Conservation (phyloP, 2,888 invertebrate species). For the Tetragonisca angustula region DNA sequence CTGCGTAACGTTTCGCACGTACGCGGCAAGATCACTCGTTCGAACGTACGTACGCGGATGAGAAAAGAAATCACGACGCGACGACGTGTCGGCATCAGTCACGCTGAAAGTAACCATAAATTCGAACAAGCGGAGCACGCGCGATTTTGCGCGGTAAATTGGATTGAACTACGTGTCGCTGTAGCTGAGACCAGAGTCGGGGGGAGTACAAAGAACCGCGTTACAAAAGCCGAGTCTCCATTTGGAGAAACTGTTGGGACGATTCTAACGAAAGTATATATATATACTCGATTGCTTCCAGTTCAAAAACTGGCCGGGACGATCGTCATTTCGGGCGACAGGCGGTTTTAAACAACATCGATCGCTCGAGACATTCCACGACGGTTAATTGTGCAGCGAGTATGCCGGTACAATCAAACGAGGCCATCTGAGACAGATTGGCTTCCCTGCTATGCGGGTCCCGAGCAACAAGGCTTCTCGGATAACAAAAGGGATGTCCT, state of each 20-base stretch:
- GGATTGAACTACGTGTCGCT: neutral
- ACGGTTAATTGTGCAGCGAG: slow-evolving; percentile 28
- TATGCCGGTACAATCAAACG: slow-evolving; percentile 24
- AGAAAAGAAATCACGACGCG: neutral
- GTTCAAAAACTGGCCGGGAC: neutral
- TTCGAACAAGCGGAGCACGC: neutral
- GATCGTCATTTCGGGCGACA: slow-evolving; percentile 10
- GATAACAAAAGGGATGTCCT: neutral
- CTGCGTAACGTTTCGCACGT: too few species aligned
- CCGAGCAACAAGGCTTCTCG: neutral
- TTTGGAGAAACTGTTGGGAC: slow-evolving; percentile 3
- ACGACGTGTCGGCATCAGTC: neutral
- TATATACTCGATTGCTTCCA: neutral
- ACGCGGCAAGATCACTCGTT: too few species aligned
- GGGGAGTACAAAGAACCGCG: neutral
- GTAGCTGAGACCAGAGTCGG: neutral
- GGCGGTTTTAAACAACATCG: slow-evolving; percentile 28
- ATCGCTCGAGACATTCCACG: neutral
- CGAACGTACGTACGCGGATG: neutral
- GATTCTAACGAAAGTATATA: neutral
- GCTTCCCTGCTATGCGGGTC: slow-evolving; percentile 18
- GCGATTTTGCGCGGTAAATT: neutral
- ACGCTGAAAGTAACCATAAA: neutral
- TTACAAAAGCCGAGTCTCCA: slow-evolving; percentile 28
- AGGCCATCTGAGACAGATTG: slow-evolving; percentile 38